Percentiles rank a stretch among this genome's conserved stretches.
These are phyloP conservation scores for Calidris pugnax DNA, from an alignment of 2,113 vertebrate species.

Conservation along the genomic window DNA sequence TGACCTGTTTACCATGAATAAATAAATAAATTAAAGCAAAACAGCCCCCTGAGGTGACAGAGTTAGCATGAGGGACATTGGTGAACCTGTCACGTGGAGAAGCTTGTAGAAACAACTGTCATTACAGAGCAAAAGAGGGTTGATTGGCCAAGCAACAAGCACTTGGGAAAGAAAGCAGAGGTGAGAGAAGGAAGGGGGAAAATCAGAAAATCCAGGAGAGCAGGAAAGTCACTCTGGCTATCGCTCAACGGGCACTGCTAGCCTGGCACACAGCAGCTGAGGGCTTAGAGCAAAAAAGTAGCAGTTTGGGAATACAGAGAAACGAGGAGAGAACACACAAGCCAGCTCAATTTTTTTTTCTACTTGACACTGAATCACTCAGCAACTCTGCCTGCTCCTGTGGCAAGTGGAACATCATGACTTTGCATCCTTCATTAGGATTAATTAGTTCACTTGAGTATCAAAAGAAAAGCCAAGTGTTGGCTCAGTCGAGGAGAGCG, in stretches of 20 bases:
- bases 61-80: neutral
- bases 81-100: neutral
- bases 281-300: neutral
- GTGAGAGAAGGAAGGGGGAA: neutral
- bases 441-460: neutral
- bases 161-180: neutral
- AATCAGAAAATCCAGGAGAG: neutral
- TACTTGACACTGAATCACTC: neutral
- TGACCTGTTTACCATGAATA: neutral
- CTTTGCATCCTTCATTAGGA: neutral
- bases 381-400: neutral
- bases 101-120: neutral
- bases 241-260: neutral
- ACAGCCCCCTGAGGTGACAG: neutral
- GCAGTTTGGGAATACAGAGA: neutral
- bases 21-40: neutral
- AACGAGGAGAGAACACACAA: neutral
- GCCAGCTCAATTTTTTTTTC: neutral
- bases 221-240: neutral
- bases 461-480: neutral
- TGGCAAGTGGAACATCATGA: neutral
- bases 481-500: neutral
- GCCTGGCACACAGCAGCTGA: neutral
- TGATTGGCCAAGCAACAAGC: neutral
- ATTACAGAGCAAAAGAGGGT: neutral